Evolutionary conservation across 1,140 invertebrate species (phyloP), one percentile per base, ranked within the genome.

Genomic region (Sipha flava): DNA sequence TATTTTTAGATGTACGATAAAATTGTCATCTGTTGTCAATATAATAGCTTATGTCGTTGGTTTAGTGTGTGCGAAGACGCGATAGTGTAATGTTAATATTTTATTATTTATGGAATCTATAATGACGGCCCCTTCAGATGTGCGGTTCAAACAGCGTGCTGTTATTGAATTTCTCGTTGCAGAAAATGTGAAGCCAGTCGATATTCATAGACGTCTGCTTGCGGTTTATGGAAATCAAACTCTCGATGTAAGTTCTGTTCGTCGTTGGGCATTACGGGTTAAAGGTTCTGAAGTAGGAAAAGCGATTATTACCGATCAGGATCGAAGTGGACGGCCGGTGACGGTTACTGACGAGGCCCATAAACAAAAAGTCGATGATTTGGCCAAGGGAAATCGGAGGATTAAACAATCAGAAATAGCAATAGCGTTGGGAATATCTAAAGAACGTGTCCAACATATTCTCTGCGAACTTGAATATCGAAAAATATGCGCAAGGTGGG

Each of bases 401-500:
- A 57, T 57, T 57, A 57, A 57, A 16, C 54, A 57, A 29, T 26
- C 21, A 26, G 21, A 57, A 57, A 57, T 29, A 23, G 21, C 54
- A 29, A 23, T 26, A 57, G 21, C 10, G 29, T 29, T 57, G 23
- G 23, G 14, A 23, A 29, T 45, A 6, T 45, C 43, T 45, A 7
- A 45, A 45, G 16, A 45, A 7, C 43, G 43, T 7, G 43, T 45
- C 43, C 6, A 16, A 7, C 6, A 7, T 45, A 45, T 45, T 16
- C 6, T 45, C 16, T 7, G 43, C 6, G 16, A 45, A 6, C 43
- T 45, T 16, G 43, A 45, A 7, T 45, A 7, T 16, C 6, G 16
- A 45, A 45, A 79, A 62, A 23, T 79, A 31, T 79, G 75, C 23
- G 49, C 75, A 31, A 34, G 57, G 14, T 79, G 75, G 75, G 52